Evolutionary conservation across 2,113 vertebrate genomes (phyloP), one percentile per base, ranked within the genome.

Genomic region (Puntigrus tetrazona): DNA sequence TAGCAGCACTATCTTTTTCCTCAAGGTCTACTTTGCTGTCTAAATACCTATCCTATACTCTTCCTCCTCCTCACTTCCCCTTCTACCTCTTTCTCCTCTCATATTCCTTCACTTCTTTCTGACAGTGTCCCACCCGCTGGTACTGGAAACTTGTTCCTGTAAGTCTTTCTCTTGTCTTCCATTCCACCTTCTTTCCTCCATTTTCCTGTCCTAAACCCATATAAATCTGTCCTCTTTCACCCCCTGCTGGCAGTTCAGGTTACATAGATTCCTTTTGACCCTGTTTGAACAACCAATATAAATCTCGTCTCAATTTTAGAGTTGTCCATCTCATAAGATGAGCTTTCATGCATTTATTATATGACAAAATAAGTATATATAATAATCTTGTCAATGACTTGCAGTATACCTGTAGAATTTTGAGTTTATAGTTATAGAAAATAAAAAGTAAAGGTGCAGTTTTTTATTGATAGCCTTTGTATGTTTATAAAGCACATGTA

Each of bases 121-220:
- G 85, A 92, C 94, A 95, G 94, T 95, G 94, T 93, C 93, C 94
- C 84, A 94, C 92, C 85, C 94, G 94, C 91, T 95, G 94, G 94
- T 95, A 95, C 91, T 95, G 94, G 94, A 95, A 95, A 91, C 94
- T 95, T 94, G 92, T 95, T 92, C 94, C 94, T 94, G 94, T 95
- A 95, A 95, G 94, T 95, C 93, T 91, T 55, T 88, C 38, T 88
- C 57, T 41, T 89, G 89, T 91, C 89, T 89, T 91, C 90, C 87
- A 88, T 91, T 88, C 88, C 69, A 88, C 85, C 45, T 78, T 43
- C 67, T 82, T 89, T 87, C 57, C 90, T 89, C 89, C 90, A 89
- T 84, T 90, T 86, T 89, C 86, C 87, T 87, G 87, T 86, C 80
- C 82, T 88, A 88, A 92, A 90, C 87, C 89, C 72, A 88, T 87